A percentile compares a stretch with the other conserved stretches of the same genome.
These are phyloP conservation scores for Alaudala cheleensis DNA, from an alignment of 2,113 vertebrate genomes.

Conservation along the genomic window DNA sequence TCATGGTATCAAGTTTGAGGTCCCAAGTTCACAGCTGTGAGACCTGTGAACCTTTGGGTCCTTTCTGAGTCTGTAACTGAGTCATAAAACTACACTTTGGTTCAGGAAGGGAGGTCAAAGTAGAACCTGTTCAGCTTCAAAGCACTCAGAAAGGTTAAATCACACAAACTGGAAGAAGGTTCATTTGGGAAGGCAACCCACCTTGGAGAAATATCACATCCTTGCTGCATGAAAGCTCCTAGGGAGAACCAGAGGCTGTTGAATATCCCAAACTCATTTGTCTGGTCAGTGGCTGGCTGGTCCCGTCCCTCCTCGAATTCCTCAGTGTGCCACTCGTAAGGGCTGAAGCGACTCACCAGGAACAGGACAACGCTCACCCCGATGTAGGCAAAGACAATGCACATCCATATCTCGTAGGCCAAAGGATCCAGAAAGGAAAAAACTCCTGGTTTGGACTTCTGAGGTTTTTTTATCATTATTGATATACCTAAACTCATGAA, in stretches of 20 bases:
- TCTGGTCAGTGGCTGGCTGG: constrained; percentile 82
- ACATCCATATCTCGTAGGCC: constrained; percentile 99
- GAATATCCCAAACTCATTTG: constrained; percentile 98
- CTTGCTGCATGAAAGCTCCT: constrained; percentile 99
- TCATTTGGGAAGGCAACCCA: constrained; percentile 65
- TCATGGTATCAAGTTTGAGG: not conserved
- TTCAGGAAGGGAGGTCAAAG: not conserved
- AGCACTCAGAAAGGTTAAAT: not conserved
- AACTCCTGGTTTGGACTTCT: constrained; percentile 97
- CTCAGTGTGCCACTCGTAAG: constrained; percentile 96
- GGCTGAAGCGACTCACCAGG: constrained; percentile 98
- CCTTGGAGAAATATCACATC: constrained; percentile 99
- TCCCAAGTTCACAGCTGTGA: not conserved
- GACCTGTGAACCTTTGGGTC: not conserved
- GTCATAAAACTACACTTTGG: not conserved
- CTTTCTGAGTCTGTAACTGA: not conserved
- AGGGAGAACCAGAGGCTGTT: constrained; percentile 99
- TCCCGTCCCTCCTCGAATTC: constrained; percentile 91
- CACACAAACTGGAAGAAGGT: not conserved
- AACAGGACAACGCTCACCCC: constrained; percentile 98
- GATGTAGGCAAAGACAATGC: constrained; percentile 99
- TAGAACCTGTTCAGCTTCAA: not conserved
- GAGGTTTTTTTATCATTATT: constrained; percentile 99
- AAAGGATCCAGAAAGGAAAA: constrained; percentile 98
- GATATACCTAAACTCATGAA: constrained; percentile 99